Conservation (phyloP, 2,888 invertebrate genomes). For the Agrenia bidenticulata region DNA sequence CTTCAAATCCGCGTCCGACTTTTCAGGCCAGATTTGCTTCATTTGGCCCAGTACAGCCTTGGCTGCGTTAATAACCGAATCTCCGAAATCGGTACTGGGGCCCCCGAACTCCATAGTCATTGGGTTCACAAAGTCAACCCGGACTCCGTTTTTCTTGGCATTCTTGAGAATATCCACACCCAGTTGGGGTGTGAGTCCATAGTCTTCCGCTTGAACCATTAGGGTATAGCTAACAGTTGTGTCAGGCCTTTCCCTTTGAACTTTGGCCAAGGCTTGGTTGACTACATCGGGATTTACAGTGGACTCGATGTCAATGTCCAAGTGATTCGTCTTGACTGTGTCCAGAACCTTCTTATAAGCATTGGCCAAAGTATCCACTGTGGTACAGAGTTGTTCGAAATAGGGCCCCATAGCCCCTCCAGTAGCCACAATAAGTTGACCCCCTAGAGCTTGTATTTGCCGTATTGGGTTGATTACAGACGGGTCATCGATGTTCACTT, state of each 20-base stretch:
- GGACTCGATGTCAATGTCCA: slow-evolving; percentile 51
- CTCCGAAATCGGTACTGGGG: slow-evolving; percentile 40
- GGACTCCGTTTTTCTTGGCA: slow-evolving; percentile 45
- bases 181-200: slow-evolving; percentile 45
- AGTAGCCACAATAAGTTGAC: slow-evolving; percentile 47
- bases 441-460: slow-evolving; percentile 37
- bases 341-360: slow-evolving; percentile 49
- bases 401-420: slow-evolving; percentile 50
- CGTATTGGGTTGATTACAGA: slow-evolving; percentile 34
- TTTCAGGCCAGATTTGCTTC: slow-evolving; percentile 49
- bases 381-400: slow-evolving; percentile 45
- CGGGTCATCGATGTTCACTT: slow-evolving; percentile 34
- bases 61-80: slow-evolving; percentile 40
- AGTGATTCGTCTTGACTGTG: slow-evolving; percentile 45
- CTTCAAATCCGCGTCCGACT: slow-evolving; percentile 36
- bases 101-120: slow-evolving; percentile 49
- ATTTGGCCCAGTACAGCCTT: slow-evolving; percentile 41
- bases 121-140: slow-evolving; percentile 46
- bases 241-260: slow-evolving; percentile 45
- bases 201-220: slow-evolving; percentile 51
- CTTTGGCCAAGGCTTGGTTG: slow-evolving; percentile 45
- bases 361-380: slow-evolving; percentile 26
- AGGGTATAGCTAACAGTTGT: slow-evolving; percentile 47
- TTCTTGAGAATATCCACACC: slow-evolving; percentile 39
- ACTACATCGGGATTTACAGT: slow-evolving; percentile 42